Base-by-base conservation (phyloP, 1,140 invertebrate genomes). In the Palaemon carinicauda region DNA sequence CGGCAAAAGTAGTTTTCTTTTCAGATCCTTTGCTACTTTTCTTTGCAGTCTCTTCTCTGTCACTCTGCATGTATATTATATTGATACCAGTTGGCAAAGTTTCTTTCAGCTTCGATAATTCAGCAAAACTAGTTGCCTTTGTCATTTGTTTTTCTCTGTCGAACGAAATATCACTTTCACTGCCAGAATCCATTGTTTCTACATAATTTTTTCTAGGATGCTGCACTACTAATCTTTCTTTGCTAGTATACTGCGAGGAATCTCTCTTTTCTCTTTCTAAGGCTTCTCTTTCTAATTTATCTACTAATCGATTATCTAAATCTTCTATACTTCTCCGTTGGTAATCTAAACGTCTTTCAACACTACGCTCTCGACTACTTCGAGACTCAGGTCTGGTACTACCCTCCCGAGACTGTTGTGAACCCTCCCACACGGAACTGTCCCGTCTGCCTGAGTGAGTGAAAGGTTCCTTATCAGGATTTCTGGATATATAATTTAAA, bases 381-480 rank as follows among this genome's bases (percentile, higher is more conserved):
- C 84, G 77, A 74, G 84, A 87, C 73, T 87, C 84, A n/a, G 84
- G 77, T 21, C 84, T 53, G 21, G 54, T 33, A 60, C 78, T 87
- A 15, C 69, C 78, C 56, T 87, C 84, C 41, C 84, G 24, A 65
- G 75, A 71, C 14, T 85, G 19, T 41, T 56, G 51, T 80, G 84
- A 52, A 41, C 65, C 80, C 31, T 82, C 73, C 83, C 79, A 27
- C 31, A 74, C 52, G n/a, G 74, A 33, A 54, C 85, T 89, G 10
- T 89, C 89, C 73, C 89, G 87, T 75, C 81, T 88, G n/a, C 82
- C 86, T n/a, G 77, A 41, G 87, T 90, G 89, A 21, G 93, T 92
- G 14, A 93, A 94, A 3, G 94, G 91, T 89, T 95, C 95, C 91
- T 97, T 97, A 91, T 96, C 95, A 0, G 95, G 95, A 93, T 97